Evolutionary conservation across 2,888 invertebrate genomes (phyloP), one percentile per base, ranked within the genome.

Genomic region (Pyrrhia umbra): DNA sequence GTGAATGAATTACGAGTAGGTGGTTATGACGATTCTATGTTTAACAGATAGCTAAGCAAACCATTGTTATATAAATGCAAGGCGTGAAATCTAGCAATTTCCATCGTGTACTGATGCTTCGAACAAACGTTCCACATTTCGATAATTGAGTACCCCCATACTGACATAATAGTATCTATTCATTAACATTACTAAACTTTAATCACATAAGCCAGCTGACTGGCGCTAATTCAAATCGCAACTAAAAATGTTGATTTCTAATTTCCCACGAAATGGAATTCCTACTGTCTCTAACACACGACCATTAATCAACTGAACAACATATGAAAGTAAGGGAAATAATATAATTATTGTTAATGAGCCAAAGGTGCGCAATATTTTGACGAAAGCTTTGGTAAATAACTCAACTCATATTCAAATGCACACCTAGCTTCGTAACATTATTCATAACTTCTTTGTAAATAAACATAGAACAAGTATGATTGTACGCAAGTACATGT

Each of bases 251-350:
- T 39, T 54, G 43, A 60, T 75, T 75, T 75, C 57, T 75, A 74
- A 34, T 66, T 74, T 74, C 61, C 47, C 71, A 70, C 76, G 66
- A 46, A 52, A 18, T 45, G 10, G 47, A 55, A 61, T 69, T 47
- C 37, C 55, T 37, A 20, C 43, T 47, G 45, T 46, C 42, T 56
- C 20, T 56, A 51, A 5, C 43, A 55, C 39, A 61, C 43, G 54
- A 43, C 42, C 57, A 56, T 50, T 45, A 59, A 62, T 67, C 58
- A 64, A 49, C 23, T 43, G 55, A 40, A 55, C 37, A 50, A 30
- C 13, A 51, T 58, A 69, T 50, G 57, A 73, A 71, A 73, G 69
- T 57, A 47, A 68, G 43, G 42, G 60, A 52, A 68, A 46, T 49
- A 43, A 39, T 20, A 30, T 40, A n/a, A n/a, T n/a, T n/a, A 20